Conservation (phyloP, 2,888 invertebrate species). For the Andricus quercusramuli region DNA sequence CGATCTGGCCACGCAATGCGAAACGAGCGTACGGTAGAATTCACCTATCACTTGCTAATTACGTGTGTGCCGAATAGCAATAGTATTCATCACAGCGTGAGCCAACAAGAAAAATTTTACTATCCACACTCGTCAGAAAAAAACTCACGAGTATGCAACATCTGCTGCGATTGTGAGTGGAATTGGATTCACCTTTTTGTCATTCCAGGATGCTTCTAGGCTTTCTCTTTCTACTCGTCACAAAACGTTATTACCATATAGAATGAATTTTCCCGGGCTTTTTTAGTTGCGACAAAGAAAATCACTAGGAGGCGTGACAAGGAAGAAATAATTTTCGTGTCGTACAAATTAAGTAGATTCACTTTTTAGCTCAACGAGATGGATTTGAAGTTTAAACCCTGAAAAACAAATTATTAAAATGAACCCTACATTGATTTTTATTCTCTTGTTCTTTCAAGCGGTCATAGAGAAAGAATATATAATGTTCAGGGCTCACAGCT, state of each 20-base stretch:
- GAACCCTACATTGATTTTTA: not conserved
- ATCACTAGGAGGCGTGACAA: constrained; percentile 23
- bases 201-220: constrained; percentile 19
- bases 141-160: not conserved
- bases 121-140: not conserved
- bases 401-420: not conserved
- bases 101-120: not conserved
- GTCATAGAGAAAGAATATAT: too few relatives aligned
- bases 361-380: not conserved
- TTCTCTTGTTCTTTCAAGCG: too few relatives aligned
- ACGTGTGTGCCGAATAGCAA: constrained; percentile 46
- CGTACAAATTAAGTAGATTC: constrained; percentile 26
- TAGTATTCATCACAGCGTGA: not conserved
- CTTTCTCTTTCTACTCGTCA: constrained; percentile 32
- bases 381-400: not conserved
- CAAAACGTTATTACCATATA: constrained; percentile 41
- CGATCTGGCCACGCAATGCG: constrained; percentile 48
- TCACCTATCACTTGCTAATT: constrained; percentile 63
- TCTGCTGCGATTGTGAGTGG: constrained; percentile 12
- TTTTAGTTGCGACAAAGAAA: constrained; percentile 26
- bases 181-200: constrained; percentile 37
- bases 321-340: not conserved
- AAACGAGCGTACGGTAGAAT: constrained; percentile 52
- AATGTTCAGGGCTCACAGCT: too few relatives aligned
- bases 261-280: constrained; percentile 18